These are phyloP conservation scores for Burhinus oedicnemus DNA, from an alignment of 2,113 vertebrate species.

Conservation along the genomic window DNA sequence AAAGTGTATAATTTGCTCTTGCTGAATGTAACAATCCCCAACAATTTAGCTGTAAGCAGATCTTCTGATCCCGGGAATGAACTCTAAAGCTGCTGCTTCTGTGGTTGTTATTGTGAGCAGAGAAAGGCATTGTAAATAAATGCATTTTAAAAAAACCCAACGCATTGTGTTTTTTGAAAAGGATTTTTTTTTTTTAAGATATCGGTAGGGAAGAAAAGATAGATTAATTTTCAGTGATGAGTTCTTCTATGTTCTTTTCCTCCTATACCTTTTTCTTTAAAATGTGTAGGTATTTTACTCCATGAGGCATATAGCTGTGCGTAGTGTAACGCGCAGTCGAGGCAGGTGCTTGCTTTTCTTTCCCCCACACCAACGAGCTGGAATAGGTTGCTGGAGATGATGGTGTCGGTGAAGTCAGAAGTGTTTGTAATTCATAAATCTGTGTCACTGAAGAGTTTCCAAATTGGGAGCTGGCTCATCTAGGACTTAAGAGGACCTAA, in stretches of 20 bases:
- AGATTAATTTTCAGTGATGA: neutral
- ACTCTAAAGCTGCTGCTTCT: neutral
- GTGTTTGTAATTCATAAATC: neutral
- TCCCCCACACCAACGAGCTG: neutral
- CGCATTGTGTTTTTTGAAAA: neutral
- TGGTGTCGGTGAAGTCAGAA: neutral
- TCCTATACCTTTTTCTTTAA: neutral
- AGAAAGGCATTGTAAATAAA: constrained; percentile 9
- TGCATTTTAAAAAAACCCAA: neutral
- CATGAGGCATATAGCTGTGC: fast-evolving
- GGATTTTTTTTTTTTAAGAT: neutral
- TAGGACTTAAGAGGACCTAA: neutral
- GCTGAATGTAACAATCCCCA: neutral
- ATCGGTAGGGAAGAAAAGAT: neutral
- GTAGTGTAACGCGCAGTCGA: too few relatives aligned
- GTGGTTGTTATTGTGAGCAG: neutral
- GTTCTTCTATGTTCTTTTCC: neutral
- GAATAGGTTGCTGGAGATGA: neutral
- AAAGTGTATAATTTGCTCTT: neutral
- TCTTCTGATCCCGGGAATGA: neutral
- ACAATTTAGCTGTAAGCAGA: constrained; percentile 9
- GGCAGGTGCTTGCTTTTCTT: neutral
- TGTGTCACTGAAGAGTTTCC: neutral
- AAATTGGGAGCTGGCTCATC: neutral
- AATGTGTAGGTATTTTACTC: neutral